A percentile compares a stretch with the other conserved stretches of the same genome.
Evolutionary conservation across 2,113 vertebrate species (phyloP).

Genomic region (Chaetura pelagica): DNA sequence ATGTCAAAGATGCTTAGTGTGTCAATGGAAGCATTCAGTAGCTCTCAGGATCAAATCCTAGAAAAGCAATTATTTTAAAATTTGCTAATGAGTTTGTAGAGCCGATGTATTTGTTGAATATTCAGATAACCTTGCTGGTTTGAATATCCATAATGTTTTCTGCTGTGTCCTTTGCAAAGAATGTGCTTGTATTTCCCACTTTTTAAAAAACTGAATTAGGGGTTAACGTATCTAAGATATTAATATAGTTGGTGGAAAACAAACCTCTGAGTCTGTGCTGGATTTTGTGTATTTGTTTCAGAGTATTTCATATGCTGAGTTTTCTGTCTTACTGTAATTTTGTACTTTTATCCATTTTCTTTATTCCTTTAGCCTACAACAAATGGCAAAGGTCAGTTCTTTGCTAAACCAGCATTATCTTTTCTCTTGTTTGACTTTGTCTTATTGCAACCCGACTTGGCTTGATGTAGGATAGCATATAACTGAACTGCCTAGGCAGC

Average conservation of each 20-base stretch:
- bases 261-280: not conserved
- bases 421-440: not conserved
- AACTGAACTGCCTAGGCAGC: not conserved
- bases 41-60: not conserved
- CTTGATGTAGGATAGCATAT: not conserved
- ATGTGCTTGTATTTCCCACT: not conserved
- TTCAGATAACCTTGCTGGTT: not conserved
- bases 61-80: slow-evolving; percentile 8
- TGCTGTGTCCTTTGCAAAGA: not conserved
- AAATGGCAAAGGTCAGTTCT: not conserved
- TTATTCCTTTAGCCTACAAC: not conserved
- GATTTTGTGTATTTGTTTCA: not conserved
- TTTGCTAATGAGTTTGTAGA: not conserved
- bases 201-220: not conserved
- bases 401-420: not conserved
- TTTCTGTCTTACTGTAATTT: not conserved
- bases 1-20: not conserved
- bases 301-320: not conserved
- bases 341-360: not conserved
- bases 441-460: not conserved
- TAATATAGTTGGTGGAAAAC: not conserved
- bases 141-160: not conserved
- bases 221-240: not conserved
- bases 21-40: not conserved
- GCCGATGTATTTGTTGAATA: not conserved